Evolutionary conservation across 2,113 vertebrate genomes (phyloP).

Genomic region (Brachyhypopomus occidentalis): DNA sequence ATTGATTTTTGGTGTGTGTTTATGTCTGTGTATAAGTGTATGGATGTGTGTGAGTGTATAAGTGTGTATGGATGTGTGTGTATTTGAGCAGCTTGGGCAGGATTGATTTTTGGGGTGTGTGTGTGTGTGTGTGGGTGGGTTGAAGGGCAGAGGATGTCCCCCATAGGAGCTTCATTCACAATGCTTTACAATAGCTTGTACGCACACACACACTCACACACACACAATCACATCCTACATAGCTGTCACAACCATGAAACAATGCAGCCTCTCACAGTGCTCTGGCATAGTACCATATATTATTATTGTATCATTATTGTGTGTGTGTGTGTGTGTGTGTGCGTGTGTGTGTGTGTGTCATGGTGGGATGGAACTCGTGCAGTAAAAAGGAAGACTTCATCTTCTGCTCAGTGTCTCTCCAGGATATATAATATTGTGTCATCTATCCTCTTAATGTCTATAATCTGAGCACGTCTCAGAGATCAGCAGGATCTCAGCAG

Average conservation of each 20-base stretch:
- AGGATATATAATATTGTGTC: no score
- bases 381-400: no score
- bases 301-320: no score
- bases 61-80: conserved; percentile 7
- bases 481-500: no score
- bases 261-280: conserved; percentile 1
- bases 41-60: neutral
- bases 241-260: conserved; percentile 9
- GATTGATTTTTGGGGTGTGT: conserved; percentile 67
- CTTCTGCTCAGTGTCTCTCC: no score
- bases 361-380: no score
- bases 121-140: conserved; percentile 36
- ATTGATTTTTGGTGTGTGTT: conserved; percentile 68
- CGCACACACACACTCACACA: no score
- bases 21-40: conserved; percentile 10
- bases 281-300: neutral
- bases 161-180: conserved; percentile 67
- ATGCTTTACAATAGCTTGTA: conserved; percentile 50
- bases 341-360: no score
- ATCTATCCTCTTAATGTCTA: no score
- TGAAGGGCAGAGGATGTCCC: conserved; percentile 68
- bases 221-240: neutral
- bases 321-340: no score
- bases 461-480: no score
- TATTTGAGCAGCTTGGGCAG: conserved; percentile 60